Evolutionary conservation across 1,140 invertebrate species (phyloP).

Genomic region (Heliconius nattereri): DNA sequence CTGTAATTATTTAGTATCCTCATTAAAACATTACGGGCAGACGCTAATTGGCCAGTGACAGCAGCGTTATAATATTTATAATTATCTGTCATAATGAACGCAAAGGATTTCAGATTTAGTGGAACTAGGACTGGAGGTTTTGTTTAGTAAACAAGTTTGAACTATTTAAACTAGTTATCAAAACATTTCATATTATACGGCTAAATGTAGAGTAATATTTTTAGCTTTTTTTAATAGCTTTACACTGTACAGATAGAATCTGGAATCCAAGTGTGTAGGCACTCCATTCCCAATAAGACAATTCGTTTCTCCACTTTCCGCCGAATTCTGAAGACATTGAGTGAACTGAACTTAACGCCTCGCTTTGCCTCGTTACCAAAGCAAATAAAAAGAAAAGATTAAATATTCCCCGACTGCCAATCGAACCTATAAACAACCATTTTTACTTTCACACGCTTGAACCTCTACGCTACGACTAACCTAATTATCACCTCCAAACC

Average conservation of each 20-base stretch:
- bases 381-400: too few relatives aligned
- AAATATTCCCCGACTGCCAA: too few relatives aligned
- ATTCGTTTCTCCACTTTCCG: background rate
- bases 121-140: background rate
- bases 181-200: background rate
- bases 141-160: background rate
- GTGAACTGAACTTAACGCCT: too few relatives aligned
- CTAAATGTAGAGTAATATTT: background rate
- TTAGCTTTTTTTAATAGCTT: too few relatives aligned
- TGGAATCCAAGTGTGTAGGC: too few relatives aligned
- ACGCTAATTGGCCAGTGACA: constrained; percentile 19
- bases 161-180: background rate
- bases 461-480: too few relatives aligned
- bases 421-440: too few relatives aligned
- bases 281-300: too few relatives aligned
- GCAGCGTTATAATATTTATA: background rate
- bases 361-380: too few relatives aligned
- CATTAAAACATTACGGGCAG: constrained; percentile 22
- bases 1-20: constrained; percentile 24
- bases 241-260: too few relatives aligned
- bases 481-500: background rate
- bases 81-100: background rate
- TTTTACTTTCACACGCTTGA: too few relatives aligned
- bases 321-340: too few relatives aligned
- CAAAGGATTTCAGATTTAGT: background rate